These are phyloP conservation scores for Syngnathus rostellatus DNA, from an alignment of 2,797 vertebrate species.

Conservation along the genomic window DNA sequence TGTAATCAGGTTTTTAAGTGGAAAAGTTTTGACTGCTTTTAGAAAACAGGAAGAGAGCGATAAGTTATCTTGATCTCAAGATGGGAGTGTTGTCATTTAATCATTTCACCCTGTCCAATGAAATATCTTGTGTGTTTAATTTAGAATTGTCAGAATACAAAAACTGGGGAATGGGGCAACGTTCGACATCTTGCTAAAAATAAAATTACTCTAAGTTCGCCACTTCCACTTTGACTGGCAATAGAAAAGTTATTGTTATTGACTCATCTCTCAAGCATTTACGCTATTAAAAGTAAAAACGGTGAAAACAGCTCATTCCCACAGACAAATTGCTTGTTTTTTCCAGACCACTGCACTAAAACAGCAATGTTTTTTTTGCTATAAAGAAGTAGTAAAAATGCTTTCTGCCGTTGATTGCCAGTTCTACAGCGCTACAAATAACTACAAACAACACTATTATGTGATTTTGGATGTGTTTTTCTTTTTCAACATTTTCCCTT, in stretches of 20 bases:
- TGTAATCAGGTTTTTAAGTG: background rate
- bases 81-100: background rate
- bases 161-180: background rate
- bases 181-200: background rate
- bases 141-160: background rate
- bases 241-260: background rate
- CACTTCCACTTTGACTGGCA: background rate
- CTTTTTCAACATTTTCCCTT: background rate
- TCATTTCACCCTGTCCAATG: background rate
- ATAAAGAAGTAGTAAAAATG: background rate
- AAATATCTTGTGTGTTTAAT: background rate
- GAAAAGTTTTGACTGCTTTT: background rate
- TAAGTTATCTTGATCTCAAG: background rate
- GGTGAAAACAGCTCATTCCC: background rate
- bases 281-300: background rate
- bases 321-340: background rate
- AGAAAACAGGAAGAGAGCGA: background rate
- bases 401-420: background rate
- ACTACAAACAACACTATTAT: background rate
- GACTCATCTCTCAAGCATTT: background rate
- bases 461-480: background rate
- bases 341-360: background rate
- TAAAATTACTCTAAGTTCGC: background rate
- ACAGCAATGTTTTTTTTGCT: background rate
- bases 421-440: background rate